These are phyloP conservation scores for Tipula helvola DNA, from an alignment of 2,888 invertebrate genomes.

Conservation along the genomic window DNA sequence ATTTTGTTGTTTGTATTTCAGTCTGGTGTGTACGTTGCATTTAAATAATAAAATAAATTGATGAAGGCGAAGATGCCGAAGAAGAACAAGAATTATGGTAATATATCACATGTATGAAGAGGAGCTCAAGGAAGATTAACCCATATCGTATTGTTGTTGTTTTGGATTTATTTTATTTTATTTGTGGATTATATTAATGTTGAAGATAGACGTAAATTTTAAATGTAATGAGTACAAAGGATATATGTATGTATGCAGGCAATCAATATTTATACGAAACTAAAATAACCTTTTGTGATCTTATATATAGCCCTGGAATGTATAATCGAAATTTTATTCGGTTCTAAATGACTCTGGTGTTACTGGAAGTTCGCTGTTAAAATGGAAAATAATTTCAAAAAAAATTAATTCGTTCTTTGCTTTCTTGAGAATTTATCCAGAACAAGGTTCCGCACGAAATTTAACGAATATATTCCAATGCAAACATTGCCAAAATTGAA, in stretches of 20 bases:
- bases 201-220: neutral
- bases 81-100: neutral
- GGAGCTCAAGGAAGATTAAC: neutral
- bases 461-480: too few species aligned
- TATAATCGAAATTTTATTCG: too few species aligned
- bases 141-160: neutral
- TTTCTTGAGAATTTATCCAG: too few species aligned
- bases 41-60: neutral
- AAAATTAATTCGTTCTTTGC: too few species aligned
- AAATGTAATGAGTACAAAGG: neutral
- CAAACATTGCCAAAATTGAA: too few species aligned
- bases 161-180: neutral
- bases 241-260: neutral
- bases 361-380: too few species aligned
- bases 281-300: too few species aligned
- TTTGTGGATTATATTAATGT: neutral
- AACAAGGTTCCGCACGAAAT: too few species aligned
- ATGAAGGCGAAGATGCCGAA: neutral
- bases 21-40: neutral
- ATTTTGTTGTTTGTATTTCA: neutral
- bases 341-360: too few species aligned
- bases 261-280: neutral
- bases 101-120: neutral
- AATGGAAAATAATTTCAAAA: too few species aligned
- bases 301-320: too few species aligned